Evolutionary conservation across 2,797 vertebrate genomes (phyloP).

Genomic region (Cheirogaleus major): DNA sequence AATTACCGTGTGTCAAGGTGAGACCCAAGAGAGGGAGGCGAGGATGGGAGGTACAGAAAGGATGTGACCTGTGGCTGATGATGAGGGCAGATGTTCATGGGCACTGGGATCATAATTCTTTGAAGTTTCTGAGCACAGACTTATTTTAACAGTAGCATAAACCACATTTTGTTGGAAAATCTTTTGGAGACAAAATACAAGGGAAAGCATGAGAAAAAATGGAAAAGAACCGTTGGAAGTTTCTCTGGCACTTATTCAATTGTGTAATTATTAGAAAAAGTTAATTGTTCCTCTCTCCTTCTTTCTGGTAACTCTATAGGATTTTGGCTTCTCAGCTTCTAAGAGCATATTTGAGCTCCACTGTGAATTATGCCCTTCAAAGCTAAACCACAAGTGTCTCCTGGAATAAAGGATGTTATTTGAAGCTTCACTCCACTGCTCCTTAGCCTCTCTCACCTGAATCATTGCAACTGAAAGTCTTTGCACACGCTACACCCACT

Average conservation of each 20-base stretch:
- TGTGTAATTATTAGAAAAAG: not conserved
- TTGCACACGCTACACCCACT: not conserved
- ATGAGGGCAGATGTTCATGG: not conserved
- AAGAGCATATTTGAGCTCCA: not conserved
- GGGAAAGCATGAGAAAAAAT: not conserved
- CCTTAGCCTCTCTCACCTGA: not conserved
- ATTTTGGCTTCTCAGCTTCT: not conserved
- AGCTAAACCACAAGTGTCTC: not conserved
- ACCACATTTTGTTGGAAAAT: not conserved
- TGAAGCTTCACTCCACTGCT: not conserved
- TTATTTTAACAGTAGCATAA: not conserved
- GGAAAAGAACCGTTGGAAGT: not conserved
- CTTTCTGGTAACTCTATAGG: not conserved
- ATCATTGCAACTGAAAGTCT: not conserved
- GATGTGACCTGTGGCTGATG: not conserved
- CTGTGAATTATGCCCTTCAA: not conserved
- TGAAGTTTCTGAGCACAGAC: not conserved
- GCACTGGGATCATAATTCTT: not conserved
- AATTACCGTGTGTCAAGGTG: constrained; percentile 1
- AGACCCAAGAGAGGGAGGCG: not conserved
- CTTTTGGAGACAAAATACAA: not conserved
- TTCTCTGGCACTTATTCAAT: not conserved
- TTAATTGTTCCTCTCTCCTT: not conserved
- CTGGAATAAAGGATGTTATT: not conserved
- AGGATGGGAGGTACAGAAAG: not conserved